Evolutionary conservation across 2,888 invertebrate species (phyloP).

Genomic region (Dynastes grantii): DNA sequence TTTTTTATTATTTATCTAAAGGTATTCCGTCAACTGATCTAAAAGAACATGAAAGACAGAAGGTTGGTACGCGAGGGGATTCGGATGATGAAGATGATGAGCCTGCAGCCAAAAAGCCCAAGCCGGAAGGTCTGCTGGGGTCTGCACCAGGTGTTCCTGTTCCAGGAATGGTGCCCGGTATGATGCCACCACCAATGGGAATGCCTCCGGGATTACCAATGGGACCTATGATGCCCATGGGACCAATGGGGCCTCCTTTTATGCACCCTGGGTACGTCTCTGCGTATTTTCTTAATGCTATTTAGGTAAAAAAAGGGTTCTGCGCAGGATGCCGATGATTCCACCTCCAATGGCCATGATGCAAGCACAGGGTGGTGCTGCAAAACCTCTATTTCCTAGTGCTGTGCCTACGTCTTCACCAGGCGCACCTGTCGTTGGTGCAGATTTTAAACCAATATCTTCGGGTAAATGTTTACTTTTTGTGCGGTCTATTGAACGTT

Average conservation of each 20-base stretch:
- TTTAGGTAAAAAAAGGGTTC: constrained; percentile 19
- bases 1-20: constrained; percentile 48
- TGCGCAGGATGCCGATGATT: constrained; percentile 74
- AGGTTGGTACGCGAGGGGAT: constrained; percentile 72
- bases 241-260: constrained; percentile 70
- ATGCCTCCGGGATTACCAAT: constrained; percentile 78
- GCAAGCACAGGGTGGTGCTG: constrained; percentile 73
- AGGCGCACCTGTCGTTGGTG: constrained; percentile 73
- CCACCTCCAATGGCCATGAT: constrained; percentile 72
- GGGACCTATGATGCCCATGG: constrained; percentile 80
- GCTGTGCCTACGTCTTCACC: constrained; percentile 79
- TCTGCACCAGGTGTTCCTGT: constrained; percentile 78
- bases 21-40: constrained; percentile 94
- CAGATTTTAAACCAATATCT: constrained; percentile 76
- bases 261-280: constrained; percentile 59
- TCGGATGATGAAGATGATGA: constrained; percentile 83
- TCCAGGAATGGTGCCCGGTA: constrained; percentile 78
- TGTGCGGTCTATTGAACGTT: constrained; percentile 1
- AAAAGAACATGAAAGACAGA: constrained; percentile 94
- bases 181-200: constrained; percentile 74
- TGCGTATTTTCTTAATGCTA: background rate
- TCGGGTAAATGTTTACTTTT: constrained; percentile 70
- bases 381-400: constrained; percentile 88
- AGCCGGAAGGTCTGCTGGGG: constrained; percentile 79
- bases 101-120: constrained; percentile 83